Base-by-base conservation (phyloP, 2,888 invertebrate species). In the Drosophila anceps region DNA sequence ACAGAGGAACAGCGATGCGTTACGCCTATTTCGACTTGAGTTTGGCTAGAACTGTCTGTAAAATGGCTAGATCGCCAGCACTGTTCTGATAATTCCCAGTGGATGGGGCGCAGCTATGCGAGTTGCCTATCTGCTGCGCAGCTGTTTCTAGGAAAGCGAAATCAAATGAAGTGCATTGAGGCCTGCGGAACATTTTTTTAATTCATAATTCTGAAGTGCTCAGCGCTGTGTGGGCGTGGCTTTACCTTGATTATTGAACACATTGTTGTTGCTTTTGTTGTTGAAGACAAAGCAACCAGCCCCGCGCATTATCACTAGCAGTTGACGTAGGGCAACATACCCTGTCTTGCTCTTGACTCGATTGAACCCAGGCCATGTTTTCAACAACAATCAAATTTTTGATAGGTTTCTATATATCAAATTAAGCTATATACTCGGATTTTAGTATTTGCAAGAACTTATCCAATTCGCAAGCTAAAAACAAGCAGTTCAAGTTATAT, bases 1-100 rank as follows among this genome's bases (percentile, higher is more conserved):
- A 87, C 44, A 82, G 89, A 82, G 83, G 79, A 77, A 77, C 79
- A 81, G 77, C 82, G 87, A 84, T 90, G 85, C 82, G 76, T 82
- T 72, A 79, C 8, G 44, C 12, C 18, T 18, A 18, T 9, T 41
- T 9, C 10, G 6, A 31, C 18, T 43, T 12, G 6, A 39, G n/a
- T n/a, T 39, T 4, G 29, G 48, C 48, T 50, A 31, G 31, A 31
- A 18, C 31, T 18, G 13, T 3, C 44, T 15, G 1, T 27, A 15
- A 44, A 44, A 44, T 4, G 8, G 50, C 50, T 13, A 33, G 29
- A 18, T 13, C 0, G n/a, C 18, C 50, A 31, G 13, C 33, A 31
- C 31, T 50, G 46, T 12, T 44, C 39, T 60, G 48, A 50, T 48
- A 31, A 48, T 31, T 31, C 48, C 18, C 48, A 31, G 29, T 50